Evolutionary conservation across 2,888 invertebrate genomes (phyloP).

Genomic region (Noctua pronuba): DNA sequence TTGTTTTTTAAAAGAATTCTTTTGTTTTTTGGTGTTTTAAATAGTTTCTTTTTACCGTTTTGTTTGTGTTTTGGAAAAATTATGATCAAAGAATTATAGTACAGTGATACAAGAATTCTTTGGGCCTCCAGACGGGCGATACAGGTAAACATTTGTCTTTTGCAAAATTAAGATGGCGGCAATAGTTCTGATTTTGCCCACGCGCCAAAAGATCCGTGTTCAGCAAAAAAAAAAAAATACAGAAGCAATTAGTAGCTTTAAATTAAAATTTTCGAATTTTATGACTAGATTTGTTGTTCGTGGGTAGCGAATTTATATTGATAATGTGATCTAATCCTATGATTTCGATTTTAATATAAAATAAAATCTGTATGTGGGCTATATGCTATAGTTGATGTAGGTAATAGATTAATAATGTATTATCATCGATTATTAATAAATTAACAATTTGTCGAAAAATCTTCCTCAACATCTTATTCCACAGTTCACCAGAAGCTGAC

Average conservation of each 20-base stretch:
- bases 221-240: too few relatives aligned
- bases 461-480: constrained; percentile 2
- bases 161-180: neutral
- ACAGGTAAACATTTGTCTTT: neutral
- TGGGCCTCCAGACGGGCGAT: neutral
- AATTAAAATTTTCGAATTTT: neutral
- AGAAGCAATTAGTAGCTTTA: too few relatives aligned
- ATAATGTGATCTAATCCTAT: neutral
- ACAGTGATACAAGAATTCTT: neutral
- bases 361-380: neutral
- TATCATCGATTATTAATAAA: neutral
- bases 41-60: neutral
- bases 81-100: neutral
- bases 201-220: neutral
- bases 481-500: neutral
- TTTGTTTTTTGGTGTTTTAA: constrained; percentile 16
- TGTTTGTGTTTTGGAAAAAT: neutral
- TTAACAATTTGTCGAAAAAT: neutral
- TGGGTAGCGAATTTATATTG: neutral
- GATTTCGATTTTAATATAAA: neutral
- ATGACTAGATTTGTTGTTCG: neutral
- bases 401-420: neutral
- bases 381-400: neutral
- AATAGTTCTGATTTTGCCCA: neutral
- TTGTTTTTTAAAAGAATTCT: neutral